Evolutionary conservation across 2,888 invertebrate species (phyloP), one percentile per base, ranked within the genome.

Genomic region (Clostera curtula): DNA sequence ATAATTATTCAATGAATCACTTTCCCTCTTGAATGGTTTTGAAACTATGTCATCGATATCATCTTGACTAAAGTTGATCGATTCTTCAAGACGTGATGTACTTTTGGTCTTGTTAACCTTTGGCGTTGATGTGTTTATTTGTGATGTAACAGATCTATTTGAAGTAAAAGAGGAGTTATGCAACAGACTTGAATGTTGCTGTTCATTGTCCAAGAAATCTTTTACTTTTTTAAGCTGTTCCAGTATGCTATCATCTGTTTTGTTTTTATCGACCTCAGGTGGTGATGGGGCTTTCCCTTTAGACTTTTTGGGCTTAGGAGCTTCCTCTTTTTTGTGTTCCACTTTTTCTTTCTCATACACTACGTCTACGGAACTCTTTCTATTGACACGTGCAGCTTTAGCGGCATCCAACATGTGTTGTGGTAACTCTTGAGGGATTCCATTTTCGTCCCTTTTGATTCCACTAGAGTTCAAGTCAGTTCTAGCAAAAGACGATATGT

Each of bases 281-380:
- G 90, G 91, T 0, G 88, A 87, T 1, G 92, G 92, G 1, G 92
- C 91, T 72, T 91, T 91, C 0, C 91, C 88, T 64, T 92, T 92
- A 20, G 83, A 86, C 58, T 88, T 90, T 48, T 88, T 90, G 15
- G 54, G 47, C 32, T 82, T 84, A 3, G 47, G 57, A 24, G 46
- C 58, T 56, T 74, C 83, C 22, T 73, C 73, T 36, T 72, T 74
- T 39, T 68, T 73, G 4, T 46, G 34, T 13, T 74, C 73, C 14
- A 31, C 21, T 43, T 58, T 71, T 3, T 76, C 71, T 44, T 62
- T 72, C 5, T 76, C 77, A 31, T 53, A 50, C 12, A 72, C 47
- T 8, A 70, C 40, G 24, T 82, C 83, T 9, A 64, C 38, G 1
- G 73, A 62, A 44, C 87, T 88, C 56, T 87, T 90, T 24, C 92